These are phyloP conservation scores for human (Homo sapiens) DNA, from an alignment of 2,113 vertebrate species.

Conservation along the genomic window GRCh38 chr14:35865001-35865500, in stretches of 20 bases:
- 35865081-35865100: constrained; percentile 38
- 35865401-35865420: not conserved
- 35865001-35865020: constrained; percentile 75
- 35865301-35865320: not conserved
- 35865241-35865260: constrained; percentile 16
- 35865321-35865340: not conserved
- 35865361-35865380: constrained; percentile 16
- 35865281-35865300: not conserved
- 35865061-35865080: constrained; percentile 28
- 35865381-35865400: not conserved
- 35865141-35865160: constrained; percentile 1
- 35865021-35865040: not conserved
- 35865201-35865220: constrained; percentile 26
- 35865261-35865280: not conserved
- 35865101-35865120: constrained; percentile 43
- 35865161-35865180: constrained; percentile 42
- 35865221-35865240: constrained; percentile 31
- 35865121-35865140: not conserved
- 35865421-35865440: constrained; percentile 30
- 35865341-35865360: constrained; percentile 33
- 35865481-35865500: constrained; percentile 23
- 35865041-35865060: constrained; percentile 26
- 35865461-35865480: constrained; percentile 34
- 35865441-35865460: constrained; percentile 36
- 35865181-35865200: not conserved